Evolutionary conservation across 2,888 invertebrate genomes (phyloP).

Genomic region (Bedellia somnulentella): DNA sequence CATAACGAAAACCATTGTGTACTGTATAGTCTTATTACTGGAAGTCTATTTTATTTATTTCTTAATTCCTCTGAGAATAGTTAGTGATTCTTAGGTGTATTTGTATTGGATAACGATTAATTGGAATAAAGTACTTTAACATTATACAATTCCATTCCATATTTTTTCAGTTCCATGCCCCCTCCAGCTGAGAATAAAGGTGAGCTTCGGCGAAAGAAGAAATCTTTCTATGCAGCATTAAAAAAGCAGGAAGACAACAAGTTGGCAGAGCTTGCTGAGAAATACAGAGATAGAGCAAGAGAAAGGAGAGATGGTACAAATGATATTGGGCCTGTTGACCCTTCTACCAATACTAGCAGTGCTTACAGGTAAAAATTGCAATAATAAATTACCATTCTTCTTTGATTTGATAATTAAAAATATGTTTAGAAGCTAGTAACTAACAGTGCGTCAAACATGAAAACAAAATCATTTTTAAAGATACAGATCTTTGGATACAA

Average conservation of each 20-base stretch:
- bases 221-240: conserved; percentile 91
- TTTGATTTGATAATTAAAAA: conserved; percentile 1
- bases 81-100: no score
- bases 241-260: conserved; percentile 96
- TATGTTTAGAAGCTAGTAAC: no score
- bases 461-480: no score
- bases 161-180: conserved; percentile 49
- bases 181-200: conserved; percentile 71
- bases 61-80: no score
- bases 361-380: conserved; percentile 64
- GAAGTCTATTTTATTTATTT: no score
- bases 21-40: no score
- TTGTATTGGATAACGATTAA: no score
- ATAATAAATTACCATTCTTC: not conserved
- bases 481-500: no score
- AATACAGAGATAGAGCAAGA: conserved; percentile 88
- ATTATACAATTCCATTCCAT: no score
- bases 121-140: no score
- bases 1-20: no score
- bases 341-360: conserved; percentile 80
- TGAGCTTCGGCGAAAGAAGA: conserved; percentile 88
- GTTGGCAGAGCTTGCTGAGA: conserved; percentile 90
- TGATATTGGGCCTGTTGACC: conserved; percentile 81
- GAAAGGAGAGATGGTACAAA: conserved; percentile 88
- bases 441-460: no score